Evolutionary conservation across 2,113 vertebrate genomes (phyloP).

Genomic region (Salvelinus namaycush): DNA sequence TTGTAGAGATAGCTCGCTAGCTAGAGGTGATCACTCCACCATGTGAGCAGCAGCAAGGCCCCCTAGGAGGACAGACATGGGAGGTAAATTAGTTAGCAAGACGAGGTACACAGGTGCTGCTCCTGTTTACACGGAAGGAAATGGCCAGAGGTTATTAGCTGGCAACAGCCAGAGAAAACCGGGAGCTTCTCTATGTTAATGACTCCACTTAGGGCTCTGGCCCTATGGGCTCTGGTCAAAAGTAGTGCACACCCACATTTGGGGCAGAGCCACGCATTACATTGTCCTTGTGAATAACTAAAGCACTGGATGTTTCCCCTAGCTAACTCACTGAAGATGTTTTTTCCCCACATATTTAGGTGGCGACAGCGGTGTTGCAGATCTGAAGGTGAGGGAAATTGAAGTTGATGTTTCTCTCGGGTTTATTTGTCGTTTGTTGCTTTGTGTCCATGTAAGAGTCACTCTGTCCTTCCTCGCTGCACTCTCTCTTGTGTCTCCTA

Average conservation of each 20-base stretch:
- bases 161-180: conserved; percentile 25
- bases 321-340: neutral
- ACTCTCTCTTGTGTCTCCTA: too few relatives aligned
- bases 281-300: neutral
- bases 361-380: too few relatives aligned
- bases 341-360: too few relatives aligned
- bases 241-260: neutral
- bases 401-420: too few relatives aligned
- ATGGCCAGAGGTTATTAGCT: conserved; percentile 7
- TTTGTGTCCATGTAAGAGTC: too few relatives aligned
- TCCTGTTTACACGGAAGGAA: conserved; percentile 23
- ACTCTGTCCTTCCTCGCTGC: too few relatives aligned
- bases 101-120: conserved; percentile 34
- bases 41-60: conserved; percentile 18
- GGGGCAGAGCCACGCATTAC: neutral
- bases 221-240: too few relatives aligned
- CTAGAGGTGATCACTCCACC: conserved; percentile 28
- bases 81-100: conserved; percentile 33
- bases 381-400: too few relatives aligned
- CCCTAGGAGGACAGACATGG: conserved; percentile 22
- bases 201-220: neutral
- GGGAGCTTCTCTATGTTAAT: conserved; percentile 3
- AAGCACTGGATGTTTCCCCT: conserved; percentile 3
- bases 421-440: too few relatives aligned
- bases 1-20: neutral